phyloP scores from a whole-genome alignment of 2,797 vertebrate genomes.

The Manis crassicaudata region DNA sequence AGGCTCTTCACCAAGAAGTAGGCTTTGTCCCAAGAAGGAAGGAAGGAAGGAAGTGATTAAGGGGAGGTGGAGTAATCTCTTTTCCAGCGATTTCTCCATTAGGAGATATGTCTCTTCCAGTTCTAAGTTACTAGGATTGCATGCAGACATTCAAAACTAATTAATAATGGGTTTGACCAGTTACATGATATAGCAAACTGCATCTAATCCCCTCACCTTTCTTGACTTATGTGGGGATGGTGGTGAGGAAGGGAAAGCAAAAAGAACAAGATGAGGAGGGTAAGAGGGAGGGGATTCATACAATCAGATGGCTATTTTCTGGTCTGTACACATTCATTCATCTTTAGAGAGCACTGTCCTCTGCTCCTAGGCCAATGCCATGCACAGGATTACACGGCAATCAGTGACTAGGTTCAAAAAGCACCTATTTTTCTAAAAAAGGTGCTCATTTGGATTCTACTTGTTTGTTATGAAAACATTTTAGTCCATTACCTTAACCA shows the following conservation, averaged over 20 bases:
- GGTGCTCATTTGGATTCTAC: background rate
- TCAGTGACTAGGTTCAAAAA: background rate
- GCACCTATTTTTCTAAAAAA: background rate
- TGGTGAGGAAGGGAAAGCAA: background rate
- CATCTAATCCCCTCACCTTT: conserved; percentile 9
- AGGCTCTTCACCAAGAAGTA: background rate
- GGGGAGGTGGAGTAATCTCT: background rate
- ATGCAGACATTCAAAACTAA: background rate
- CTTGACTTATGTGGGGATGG: background rate
- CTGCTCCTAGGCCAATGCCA: background rate
- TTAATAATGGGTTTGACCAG: background rate
- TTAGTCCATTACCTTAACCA: background rate
- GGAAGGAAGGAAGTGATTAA: background rate
- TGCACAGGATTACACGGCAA: background rate
- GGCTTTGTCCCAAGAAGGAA: background rate
- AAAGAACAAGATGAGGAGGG: background rate
- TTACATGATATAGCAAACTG: background rate
- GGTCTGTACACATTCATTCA: background rate
- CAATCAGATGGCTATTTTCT: background rate
- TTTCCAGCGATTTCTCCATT: background rate
- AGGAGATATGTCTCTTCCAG: background rate
- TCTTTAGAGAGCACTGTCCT: background rate
- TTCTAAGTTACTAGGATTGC: background rate
- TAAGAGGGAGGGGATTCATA: background rate
- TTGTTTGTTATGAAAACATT: background rate